Conservation (phyloP, 2,888 invertebrate genomes). For the Dastarcus helophoroides region DNA sequence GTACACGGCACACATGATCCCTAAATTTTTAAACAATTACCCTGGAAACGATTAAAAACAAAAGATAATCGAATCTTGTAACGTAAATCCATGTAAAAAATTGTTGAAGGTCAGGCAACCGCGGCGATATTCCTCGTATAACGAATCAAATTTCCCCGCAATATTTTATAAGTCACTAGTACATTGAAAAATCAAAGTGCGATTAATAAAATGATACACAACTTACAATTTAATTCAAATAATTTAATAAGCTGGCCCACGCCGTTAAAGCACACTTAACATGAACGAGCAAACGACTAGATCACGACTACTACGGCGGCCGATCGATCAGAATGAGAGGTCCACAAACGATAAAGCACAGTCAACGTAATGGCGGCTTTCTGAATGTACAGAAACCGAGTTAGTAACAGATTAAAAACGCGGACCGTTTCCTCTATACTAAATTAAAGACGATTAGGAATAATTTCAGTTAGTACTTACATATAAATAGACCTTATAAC, state of each 20-base stretch:
- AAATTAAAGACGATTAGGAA: too few species aligned
- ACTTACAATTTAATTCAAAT: conserved; percentile 32
- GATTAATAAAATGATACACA: conserved; percentile 12
- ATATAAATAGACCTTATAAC: too few species aligned
- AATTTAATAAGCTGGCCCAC: conserved; percentile 27
- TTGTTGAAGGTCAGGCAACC: conserved; percentile 24
- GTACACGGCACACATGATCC: too few species aligned
- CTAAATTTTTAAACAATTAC: background rate
- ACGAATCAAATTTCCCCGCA: background rate
- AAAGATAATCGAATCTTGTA: conserved; percentile 1
- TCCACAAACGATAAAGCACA: conserved; percentile 10
- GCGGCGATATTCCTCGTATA: conserved; percentile 2
- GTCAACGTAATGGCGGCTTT: conserved; percentile 10
- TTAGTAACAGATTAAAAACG: too few species aligned
- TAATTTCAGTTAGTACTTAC: too few species aligned
- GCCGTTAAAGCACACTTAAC: conserved; percentile 23
- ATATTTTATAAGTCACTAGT: background rate
- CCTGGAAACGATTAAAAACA: background rate
- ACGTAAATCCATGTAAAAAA: conserved; percentile 5
- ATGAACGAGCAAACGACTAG: conserved; percentile 33
- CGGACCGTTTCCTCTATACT: too few species aligned
- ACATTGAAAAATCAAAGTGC: conserved; percentile 6
- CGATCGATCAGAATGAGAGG: conserved; percentile 8
- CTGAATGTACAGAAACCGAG: too few species aligned
- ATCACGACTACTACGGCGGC: conserved; percentile 31